Base-by-base conservation (phyloP, 1,140 invertebrate genomes). In the Dendrolimus kikuchii region DNA sequence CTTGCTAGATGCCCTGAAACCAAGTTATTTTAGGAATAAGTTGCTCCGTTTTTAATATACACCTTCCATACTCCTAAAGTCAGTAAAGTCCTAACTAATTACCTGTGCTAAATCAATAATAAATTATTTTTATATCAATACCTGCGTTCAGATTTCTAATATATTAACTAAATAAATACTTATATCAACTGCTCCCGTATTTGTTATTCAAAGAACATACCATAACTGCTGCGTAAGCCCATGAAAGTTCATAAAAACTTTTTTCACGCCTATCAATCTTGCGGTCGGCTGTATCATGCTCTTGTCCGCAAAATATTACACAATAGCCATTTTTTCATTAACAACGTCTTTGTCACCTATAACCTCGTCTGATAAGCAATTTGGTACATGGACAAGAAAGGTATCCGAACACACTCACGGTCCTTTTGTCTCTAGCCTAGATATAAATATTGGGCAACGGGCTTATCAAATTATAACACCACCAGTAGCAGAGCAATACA, bases 391-490 rank as follows among this genome's bases (percentile, higher is more conserved):
- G 82, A 77, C 74, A 65, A 74, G 79, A 80, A 79, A 79, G 78
- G 77, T 69, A 62, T 52, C 23, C 64, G 65, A 59, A 67, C 60
- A 73, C 66, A 76, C 68, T 78, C 78, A 76, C 68, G 75, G 74
- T 67, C 72, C 72, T 78, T 76, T 78, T 72, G 74, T 74, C 66
- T 76, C 53, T 66, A 68, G 66, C 53, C 51, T 61, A 66, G 72
- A 83, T 86, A 86, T 86, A 86, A 81, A 86, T 84, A 81, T 86
- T 84, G 78, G 55, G 72, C 66, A 86, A 84, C 66, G 64, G 63
- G 66, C 70, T 74, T 73, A 73, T 69, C 58, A 74, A 79, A 84
- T 72, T 83, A 86, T 82, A 76, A 73, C 70, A 71, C 69, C 67
- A 74, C 66, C 65, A 68, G 55, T 64, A 51, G 68, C 64, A 63